Evolutionary conservation across 2,888 invertebrate genomes (phyloP).

Genomic region (Caenorhabditis sp.): DNA sequence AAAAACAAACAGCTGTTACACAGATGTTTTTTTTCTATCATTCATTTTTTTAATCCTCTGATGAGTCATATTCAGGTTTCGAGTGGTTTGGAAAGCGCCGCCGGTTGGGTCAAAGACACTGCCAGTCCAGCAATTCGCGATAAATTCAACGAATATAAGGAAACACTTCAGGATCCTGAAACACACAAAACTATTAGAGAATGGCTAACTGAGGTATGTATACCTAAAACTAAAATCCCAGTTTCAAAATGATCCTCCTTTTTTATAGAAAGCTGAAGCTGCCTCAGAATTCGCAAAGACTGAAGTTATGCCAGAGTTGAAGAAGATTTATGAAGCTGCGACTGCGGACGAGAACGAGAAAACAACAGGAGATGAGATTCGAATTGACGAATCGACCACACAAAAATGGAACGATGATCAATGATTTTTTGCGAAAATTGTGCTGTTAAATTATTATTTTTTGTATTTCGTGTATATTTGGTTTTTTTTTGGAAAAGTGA

Average conservation of each 20-base stretch:
- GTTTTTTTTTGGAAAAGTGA: background rate
- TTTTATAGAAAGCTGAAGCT: slow-evolving; percentile 57
- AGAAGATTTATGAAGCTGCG: slow-evolving; percentile 65
- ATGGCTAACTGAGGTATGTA: slow-evolving; percentile 48
- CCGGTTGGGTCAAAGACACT: slow-evolving; percentile 56
- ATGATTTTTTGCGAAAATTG: background rate
- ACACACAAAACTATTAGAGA: slow-evolving; percentile 53
- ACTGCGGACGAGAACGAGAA: slow-evolving; percentile 43
- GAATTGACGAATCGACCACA: background rate
- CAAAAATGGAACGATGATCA: background rate
- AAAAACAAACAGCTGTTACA: background rate
- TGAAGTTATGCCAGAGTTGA: slow-evolving; percentile 66
- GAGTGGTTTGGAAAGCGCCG: slow-evolving; percentile 40
- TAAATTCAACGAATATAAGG: slow-evolving; percentile 58
- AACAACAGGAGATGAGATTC: slow-evolving; percentile 6
- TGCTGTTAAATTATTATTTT: slow-evolving; percentile 2
- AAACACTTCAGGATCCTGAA: slow-evolving; percentile 56
- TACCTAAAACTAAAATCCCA: background rate
- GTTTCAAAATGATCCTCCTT: slow-evolving; percentile 8
- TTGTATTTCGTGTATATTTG: background rate
- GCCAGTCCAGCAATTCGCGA: slow-evolving; percentile 50
- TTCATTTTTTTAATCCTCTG: slow-evolving; percentile 4
- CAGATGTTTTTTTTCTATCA: slow-evolving; percentile 3
- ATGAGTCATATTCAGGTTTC: background rate
- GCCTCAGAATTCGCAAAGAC: slow-evolving; percentile 62